A percentile compares a stretch with the other conserved stretches of the same genome.
Evolutionary conservation across 2,888 invertebrate species (phyloP).

Genomic region (Idaea biselata): DNA sequence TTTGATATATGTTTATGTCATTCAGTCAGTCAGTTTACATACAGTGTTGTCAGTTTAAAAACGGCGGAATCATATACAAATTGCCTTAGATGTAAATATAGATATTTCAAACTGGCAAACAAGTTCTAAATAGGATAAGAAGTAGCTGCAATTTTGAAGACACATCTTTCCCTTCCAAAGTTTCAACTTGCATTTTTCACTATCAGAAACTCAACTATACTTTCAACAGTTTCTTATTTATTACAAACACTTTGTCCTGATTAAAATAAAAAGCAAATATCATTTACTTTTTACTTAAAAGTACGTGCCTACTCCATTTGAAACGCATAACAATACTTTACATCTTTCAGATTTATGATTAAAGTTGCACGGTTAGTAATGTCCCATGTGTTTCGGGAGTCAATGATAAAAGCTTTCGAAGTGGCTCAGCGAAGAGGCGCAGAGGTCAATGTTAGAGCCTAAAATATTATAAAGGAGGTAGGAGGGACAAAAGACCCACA

Average conservation of each 20-base stretch:
- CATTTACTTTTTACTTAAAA: conserved; percentile 15
- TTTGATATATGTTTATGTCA: too few relatives aligned
- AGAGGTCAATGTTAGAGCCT: neutral
- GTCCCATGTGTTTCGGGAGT: conserved; percentile 47
- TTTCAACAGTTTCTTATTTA: too few relatives aligned
- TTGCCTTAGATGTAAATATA: too few relatives aligned
- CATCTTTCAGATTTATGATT: conserved; percentile 27
- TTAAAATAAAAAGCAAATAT: conserved; percentile 9
- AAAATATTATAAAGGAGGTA: neutral
- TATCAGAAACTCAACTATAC: too few relatives aligned
- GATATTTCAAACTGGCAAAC: too few relatives aligned
- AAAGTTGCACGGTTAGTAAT: conserved; percentile 30
- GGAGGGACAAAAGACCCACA: neutral
- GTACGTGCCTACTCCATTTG: conserved; percentile 13
- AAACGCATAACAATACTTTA: conserved; percentile 20
- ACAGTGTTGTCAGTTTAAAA: too few relatives aligned
- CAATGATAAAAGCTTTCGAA: conserved; percentile 49
- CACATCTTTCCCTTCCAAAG: too few relatives aligned
- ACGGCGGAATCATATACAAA: too few relatives aligned
- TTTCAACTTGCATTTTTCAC: too few relatives aligned
- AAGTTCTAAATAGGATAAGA: too few relatives aligned
- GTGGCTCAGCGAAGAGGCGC: conserved; percentile 24
- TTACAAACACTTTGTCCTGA: neutral
- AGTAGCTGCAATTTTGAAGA: too few relatives aligned
- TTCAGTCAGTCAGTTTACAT: too few relatives aligned